Evolutionary conservation across 2,113 vertebrate genomes (phyloP), one percentile per base, ranked within the genome.

Genomic region (Epinephelus cyanopodus): DNA sequence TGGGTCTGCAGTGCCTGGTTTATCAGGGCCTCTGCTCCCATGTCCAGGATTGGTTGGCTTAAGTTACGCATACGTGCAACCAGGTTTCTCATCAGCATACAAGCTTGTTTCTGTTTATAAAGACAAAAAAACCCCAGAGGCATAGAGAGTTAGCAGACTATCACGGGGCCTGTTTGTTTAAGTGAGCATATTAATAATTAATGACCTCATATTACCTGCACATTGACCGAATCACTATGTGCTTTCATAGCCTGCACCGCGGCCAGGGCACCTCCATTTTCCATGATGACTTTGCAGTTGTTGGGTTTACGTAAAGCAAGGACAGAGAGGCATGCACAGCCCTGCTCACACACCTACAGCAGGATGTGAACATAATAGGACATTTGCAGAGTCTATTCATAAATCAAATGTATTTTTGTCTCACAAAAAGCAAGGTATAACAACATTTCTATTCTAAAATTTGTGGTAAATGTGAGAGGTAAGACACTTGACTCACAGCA

Each of bases 61-160:
- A 96, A 96, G 71, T 93, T 94, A 1, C 67, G 92, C 75, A 93
- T 96, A 9, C 95, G 96, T 5, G 97, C 81, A 12, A 99, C 98
- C 79, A 99, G 93, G 93, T 99, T 99, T 48, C 98, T 95, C 91
- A 99, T 93, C 88, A 99, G 87, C 97, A 98, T 97, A 86, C 98
- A 99, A 1, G 96, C 96, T 86, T 98, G 97, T 88, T 97, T 99
- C 98, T 99, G 93, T 73, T 84, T 1, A 72, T 5, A 57, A 57
- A 57, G 3, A 61, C 57, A 73, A 11, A 61, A 74, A 71, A 57
- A n/a, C n/a, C n/a, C n/a, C 5, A 60, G 11, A 8, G 23, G 12
- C 18, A 75, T 6, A 47, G 5, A 85, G 11, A 66, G 15, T 29
- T 45, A 18, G n/a, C 37, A 60, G 45, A 18, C n/a, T 27, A 5